Percentiles rank a stretch among this genome's conserved stretches.
Conservation (phyloP, 2,113 vertebrate genomes). For the Hiodon alosoides region DNA sequence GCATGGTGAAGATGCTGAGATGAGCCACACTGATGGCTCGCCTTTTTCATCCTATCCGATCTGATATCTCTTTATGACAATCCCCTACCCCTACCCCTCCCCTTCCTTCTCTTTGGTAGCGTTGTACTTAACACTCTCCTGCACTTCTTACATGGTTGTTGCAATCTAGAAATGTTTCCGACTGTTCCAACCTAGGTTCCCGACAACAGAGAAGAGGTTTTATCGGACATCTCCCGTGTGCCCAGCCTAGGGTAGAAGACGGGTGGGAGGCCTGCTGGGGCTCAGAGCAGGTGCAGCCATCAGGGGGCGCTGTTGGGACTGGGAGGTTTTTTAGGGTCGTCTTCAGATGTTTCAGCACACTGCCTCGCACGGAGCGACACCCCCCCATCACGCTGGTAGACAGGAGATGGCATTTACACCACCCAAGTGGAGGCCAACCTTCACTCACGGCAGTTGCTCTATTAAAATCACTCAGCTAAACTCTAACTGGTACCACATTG, state of each 20-base stretch:
- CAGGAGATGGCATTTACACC: too few species aligned
- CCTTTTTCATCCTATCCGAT: conserved; percentile 21
- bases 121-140: conserved; percentile 32
- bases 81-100: conserved; percentile 38
- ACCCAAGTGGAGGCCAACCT: too few species aligned
- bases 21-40: conserved; percentile 54
- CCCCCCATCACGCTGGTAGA: too few species aligned
- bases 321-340: too few species aligned
- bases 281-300: neutral
- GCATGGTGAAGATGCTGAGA: conserved; percentile 37
- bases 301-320: too few species aligned
- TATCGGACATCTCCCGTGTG: conserved; percentile 14
- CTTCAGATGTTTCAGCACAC: too few species aligned
- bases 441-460: too few species aligned
- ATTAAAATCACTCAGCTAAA: neutral
- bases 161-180: conserved; percentile 40
- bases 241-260: neutral
- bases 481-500: too few species aligned
- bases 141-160: conserved; percentile 26
- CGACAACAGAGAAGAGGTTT: neutral
- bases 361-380: too few species aligned
- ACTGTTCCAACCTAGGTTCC: conserved; percentile 26
- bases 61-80: conserved; percentile 24
- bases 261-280: conserved; percentile 9
- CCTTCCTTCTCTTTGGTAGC: conserved; percentile 23